A percentile compares a stretch with the other conserved stretches of the same genome.
phyloP scores from a whole-genome alignment of 2,113 vertebrate species.

The Cervus canadensis region DNA sequence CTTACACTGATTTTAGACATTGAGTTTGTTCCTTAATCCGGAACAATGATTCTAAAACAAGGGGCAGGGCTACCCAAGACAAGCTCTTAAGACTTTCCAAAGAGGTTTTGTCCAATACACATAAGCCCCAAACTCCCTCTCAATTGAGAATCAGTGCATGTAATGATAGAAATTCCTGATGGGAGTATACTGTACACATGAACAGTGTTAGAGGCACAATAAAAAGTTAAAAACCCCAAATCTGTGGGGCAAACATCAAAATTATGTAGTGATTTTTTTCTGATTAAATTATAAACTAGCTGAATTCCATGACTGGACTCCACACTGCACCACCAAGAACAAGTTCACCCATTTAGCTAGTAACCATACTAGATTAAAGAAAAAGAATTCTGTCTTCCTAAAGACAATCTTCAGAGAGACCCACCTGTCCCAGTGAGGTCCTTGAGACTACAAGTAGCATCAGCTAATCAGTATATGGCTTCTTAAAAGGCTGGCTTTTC shows the following conservation, averaged over 20 bases:
- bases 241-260: neutral
- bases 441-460: neutral
- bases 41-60: neutral
- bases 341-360: neutral
- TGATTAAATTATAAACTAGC: neutral
- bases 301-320: neutral
- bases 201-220: neutral
- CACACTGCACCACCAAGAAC: neutral
- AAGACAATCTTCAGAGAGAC: conserved; percentile 26
- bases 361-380: neutral
- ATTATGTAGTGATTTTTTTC: neutral
- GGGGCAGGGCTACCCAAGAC: neutral
- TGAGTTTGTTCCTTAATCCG: neutral
- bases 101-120: neutral
- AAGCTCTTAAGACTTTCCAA: neutral
- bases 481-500: conserved; percentile 74
- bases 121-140: neutral
- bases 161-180: neutral
- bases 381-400: neutral
- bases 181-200: neutral
- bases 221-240: neutral
- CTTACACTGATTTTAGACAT: neutral
- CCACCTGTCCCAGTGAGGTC: neutral
- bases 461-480: conserved; percentile 81
- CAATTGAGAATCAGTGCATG: neutral